Evolutionary conservation across 2,888 invertebrate genomes (phyloP), one percentile per base, ranked within the genome.

Genomic region (Lepeophtheirus nordmannii): DNA sequence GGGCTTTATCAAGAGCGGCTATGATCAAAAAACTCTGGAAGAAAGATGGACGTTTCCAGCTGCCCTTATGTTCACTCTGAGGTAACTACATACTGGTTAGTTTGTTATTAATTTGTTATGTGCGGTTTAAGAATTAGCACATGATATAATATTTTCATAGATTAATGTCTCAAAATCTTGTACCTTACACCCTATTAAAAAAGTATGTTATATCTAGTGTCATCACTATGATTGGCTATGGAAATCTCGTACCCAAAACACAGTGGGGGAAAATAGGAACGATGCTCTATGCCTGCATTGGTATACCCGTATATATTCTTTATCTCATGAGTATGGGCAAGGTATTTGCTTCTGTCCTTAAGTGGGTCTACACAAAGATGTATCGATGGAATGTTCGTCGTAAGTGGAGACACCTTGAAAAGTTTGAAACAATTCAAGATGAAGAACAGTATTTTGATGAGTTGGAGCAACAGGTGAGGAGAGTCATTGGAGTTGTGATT

Each of bases 141-240:
- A n/a, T n/a, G n/a, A n/a, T n/a, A n/a, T n/a, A n/a, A n/a, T 30
- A 30, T 30, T 30, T 2, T 2, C 7, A 30, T 30, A 5, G 30
- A 30, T 30, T 30, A 30, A 30, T 30, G 30, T 7, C 7, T 30
- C 30, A 5, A 30, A 30, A 30, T 30, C 2, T 30, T 30, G n/a
- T 30, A 30, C 2, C 30, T 30, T 30, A 30, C 30, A 30, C 7
- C 30, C 7, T 30, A 30, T 5, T 30, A 2, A 30, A 30, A n/a
- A 30, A 30, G 3, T 30, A 30, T 30, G 30, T 5, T 30, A 5
- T 2, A 30, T 30, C 90, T 12, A 89, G 89, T 30, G 85, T 89
- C 9, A 89, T 90, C 73, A 89, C 90, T 7, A 90, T 90, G 90
- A 89, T 90, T 71, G 90, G 90, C 2, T 90, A 89, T 73, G 90